Base-by-base conservation (phyloP, 2,888 invertebrate genomes). In the Griposia aprilina region DNA sequence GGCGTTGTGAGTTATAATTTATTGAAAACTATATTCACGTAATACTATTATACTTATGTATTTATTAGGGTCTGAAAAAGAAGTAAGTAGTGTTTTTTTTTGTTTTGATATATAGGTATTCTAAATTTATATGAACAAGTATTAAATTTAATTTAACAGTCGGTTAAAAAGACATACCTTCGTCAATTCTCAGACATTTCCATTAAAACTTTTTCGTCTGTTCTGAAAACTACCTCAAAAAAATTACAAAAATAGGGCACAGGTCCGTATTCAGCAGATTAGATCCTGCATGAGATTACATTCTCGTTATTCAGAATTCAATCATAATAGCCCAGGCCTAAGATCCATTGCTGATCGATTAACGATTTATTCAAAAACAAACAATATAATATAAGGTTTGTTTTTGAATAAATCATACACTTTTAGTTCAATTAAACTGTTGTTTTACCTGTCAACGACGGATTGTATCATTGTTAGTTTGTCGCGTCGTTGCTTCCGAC, bases 371-470 rank as follows among this genome's bases (percentile, higher is more conserved):
- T 36, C 17, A 4, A 65, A 70, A 55, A 72, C 30, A 52, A 65
- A 45, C 5, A 15, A 50, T 76, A 69, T n/a, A 63, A 36, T 36
- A 36, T 36, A 36, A 1, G 30, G 2, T 36, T 36, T 36, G 30
- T 36, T 36, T 36, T 36, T 36, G 3, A 36, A 36, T 36, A 36
- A 36, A 36, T 59, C 45, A 59, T 17, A 57, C 30, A 71, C 30
- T 62, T 65, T 36, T 30, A 20, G n/a, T 67, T 72, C 67, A 41
- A 68, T 67, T 67, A 68, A 71, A 68, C 30, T 83, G 60, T 78
- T 81, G 60, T 83, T 82, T 66, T 78, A 55, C 10, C 23, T 70
- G 52, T 52, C 36, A 82, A 60, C 36, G 20, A 13, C 10, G 41
- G 48, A 76, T 41, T 70, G 36, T 70, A 36, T 60, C 59, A 62